Evolutionary conservation across 1,140 invertebrate species (phyloP).

Genomic region (Anagrus nilaparvatae): DNA sequence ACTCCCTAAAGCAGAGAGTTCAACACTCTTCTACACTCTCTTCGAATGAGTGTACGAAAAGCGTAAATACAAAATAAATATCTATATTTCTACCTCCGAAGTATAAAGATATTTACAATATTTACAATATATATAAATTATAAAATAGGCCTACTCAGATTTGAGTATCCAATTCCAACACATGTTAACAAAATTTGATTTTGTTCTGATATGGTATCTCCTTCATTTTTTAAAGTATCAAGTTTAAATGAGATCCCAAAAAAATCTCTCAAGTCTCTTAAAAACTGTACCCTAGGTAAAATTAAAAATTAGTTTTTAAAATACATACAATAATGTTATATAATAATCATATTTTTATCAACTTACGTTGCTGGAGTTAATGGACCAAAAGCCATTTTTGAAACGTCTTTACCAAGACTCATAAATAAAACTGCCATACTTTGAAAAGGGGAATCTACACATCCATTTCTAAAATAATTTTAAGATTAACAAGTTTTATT

Average conservation of each 20-base stretch:
- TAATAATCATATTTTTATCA: constrained; percentile 2
- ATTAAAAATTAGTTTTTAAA: constrained; percentile 20
- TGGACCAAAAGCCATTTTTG: constrained; percentile 72
- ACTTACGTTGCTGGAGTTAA: constrained; percentile 59
- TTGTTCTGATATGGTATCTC: constrained; percentile 49
- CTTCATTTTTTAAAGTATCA: constrained; percentile 54
- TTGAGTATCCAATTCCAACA: constrained; percentile 87
- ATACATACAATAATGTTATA: neutral
- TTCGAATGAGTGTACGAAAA: too few species aligned
- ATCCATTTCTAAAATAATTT: constrained; percentile 62
- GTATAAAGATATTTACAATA: too few species aligned
- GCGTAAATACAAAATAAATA: too few species aligned
- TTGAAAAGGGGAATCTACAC: constrained; percentile 83
- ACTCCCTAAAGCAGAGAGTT: too few species aligned
- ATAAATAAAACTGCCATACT: constrained; percentile 79
- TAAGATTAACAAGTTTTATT: too few species aligned
- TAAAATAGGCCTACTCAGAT: constrained; percentile 71
- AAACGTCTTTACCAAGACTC: constrained; percentile 89
- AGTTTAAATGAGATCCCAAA: constrained; percentile 89
- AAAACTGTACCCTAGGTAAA: constrained; percentile 75
- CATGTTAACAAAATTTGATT: constrained; percentile 81
- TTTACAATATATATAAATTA: too few species aligned
- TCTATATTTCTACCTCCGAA: too few species aligned
- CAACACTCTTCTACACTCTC: too few species aligned
- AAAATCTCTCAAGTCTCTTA: constrained; percentile 84